Evolutionary conservation across 1,140 invertebrate species (phyloP).

Genomic region (Trichomalopsis sarcophagae): DNA sequence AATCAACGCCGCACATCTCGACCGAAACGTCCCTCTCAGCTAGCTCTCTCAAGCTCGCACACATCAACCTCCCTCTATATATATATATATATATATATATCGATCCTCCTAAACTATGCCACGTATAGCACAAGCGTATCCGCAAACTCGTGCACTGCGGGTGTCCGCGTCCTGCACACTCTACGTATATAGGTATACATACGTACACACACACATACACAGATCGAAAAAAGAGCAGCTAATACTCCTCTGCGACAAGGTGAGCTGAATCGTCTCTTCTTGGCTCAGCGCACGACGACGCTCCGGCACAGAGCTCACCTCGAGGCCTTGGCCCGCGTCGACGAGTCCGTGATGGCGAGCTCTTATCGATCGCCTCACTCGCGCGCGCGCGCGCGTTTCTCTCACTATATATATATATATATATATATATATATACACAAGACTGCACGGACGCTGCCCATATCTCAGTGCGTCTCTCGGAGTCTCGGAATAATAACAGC

Average conservation of each 20-base stretch:
- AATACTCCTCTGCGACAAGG: background rate
- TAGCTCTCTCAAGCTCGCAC: too few relatives aligned
- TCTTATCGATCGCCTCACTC: conserved; percentile 24
- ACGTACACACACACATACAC: too few relatives aligned
- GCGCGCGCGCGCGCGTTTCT: background rate
- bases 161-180: background rate
- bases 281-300: background rate
- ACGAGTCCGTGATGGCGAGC: background rate
- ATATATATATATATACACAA: background rate
- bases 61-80: too few relatives aligned
- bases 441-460: background rate
- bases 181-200: too few relatives aligned
- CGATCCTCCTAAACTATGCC: too few relatives aligned
- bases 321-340: conserved; percentile 21
- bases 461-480: background rate
- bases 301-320: background rate
- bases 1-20: too few relatives aligned
- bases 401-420: background rate
- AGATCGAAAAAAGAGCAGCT: background rate
- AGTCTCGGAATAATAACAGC: too few relatives aligned
- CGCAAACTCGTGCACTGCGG: background rate
- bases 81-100: too few relatives aligned
- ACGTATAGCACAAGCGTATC: background rate
- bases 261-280: background rate
- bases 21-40: too few relatives aligned